These are phyloP conservation scores for Cebuella pygmaea DNA, from an alignment of 2,797 vertebrate genomes.

Conservation along the genomic window DNA sequence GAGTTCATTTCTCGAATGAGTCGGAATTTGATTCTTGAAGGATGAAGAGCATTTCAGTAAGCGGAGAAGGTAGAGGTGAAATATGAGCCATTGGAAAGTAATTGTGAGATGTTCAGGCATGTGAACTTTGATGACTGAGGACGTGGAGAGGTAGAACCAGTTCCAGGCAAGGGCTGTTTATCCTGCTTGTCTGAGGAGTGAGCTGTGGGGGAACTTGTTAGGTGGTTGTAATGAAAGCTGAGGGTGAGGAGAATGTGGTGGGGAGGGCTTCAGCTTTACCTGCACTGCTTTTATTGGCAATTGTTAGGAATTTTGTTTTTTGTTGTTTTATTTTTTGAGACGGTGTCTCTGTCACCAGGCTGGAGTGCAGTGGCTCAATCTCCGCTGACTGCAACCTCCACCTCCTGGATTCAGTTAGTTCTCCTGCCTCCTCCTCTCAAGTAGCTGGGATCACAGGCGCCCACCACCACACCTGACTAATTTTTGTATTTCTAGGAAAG, in stretches of 20 bases:
- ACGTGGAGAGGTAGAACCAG: neutral
- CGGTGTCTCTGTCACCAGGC: too few relatives aligned
- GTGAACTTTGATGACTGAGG: slow-evolving; percentile 1
- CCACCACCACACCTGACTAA: too few relatives aligned
- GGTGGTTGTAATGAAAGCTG: neutral
- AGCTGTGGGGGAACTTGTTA: neutral
- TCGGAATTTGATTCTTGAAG: slow-evolving; percentile 42
- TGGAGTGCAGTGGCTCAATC: too few relatives aligned
- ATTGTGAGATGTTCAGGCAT: neutral
- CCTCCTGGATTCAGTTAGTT: too few relatives aligned
- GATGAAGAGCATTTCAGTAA: neutral
- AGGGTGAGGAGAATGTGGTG: neutral
- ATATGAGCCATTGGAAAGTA: slow-evolving; percentile 10
- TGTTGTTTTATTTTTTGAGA: too few relatives aligned
- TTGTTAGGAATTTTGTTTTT: slow-evolving; percentile 3
- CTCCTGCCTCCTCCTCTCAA: too few relatives aligned
- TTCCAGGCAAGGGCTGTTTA: slow-evolving; percentile 16
- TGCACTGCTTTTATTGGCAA: neutral
- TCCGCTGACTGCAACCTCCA: too few relatives aligned
- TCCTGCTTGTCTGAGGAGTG: slow-evolving; percentile 8
- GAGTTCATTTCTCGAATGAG: neutral
- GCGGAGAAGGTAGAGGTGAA: slow-evolving; percentile 14
- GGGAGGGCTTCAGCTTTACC: neutral
- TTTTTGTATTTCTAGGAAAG: too few relatives aligned
- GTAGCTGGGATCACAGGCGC: too few relatives aligned